Evolutionary conservation across 2,113 vertebrate genomes (phyloP).

Genomic region (Cygnus buccinator): DNA sequence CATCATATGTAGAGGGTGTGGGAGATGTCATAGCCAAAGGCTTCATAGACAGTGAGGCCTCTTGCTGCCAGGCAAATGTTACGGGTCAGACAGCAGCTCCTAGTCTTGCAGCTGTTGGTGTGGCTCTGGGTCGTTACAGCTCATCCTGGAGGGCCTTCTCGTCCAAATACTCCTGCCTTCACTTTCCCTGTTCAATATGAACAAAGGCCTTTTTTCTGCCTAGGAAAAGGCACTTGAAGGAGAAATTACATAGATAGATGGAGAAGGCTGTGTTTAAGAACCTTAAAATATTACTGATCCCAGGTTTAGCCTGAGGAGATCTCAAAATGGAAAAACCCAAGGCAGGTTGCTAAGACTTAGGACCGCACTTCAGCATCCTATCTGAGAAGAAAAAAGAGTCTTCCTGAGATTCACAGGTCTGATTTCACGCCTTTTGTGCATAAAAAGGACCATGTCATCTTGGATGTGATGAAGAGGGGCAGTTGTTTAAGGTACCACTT

Average conservation of each 20-base stretch:
- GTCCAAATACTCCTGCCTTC: not conserved
- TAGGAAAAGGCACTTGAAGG: not conserved
- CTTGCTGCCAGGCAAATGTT: fast-evolving
- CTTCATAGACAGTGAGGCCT: not conserved
- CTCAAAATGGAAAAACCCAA: not conserved
- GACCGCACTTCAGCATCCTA: not conserved
- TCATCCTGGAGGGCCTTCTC: not conserved
- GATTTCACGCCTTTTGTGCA: not conserved
- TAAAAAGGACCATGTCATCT: not conserved
- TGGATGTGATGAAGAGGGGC: not conserved
- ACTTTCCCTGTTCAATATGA: not conserved
- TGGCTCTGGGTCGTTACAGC: not conserved
- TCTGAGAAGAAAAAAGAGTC: not conserved
- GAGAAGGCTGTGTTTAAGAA: not conserved
- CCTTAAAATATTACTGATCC: not conserved
- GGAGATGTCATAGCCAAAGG: not conserved
- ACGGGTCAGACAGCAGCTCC: not conserved
- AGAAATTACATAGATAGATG: not conserved
- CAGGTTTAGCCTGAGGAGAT: not conserved
- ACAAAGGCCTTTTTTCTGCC: not conserved
- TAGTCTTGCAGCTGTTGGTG: not conserved
- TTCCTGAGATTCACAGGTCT: not conserved
- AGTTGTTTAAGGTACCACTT: not conserved
- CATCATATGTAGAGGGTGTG: too few relatives aligned
- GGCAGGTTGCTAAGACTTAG: not conserved